These are phyloP conservation scores for Otolemur crassicaudatus DNA, from an alignment of 2,797 vertebrate genomes.

Conservation along the genomic window DNA sequence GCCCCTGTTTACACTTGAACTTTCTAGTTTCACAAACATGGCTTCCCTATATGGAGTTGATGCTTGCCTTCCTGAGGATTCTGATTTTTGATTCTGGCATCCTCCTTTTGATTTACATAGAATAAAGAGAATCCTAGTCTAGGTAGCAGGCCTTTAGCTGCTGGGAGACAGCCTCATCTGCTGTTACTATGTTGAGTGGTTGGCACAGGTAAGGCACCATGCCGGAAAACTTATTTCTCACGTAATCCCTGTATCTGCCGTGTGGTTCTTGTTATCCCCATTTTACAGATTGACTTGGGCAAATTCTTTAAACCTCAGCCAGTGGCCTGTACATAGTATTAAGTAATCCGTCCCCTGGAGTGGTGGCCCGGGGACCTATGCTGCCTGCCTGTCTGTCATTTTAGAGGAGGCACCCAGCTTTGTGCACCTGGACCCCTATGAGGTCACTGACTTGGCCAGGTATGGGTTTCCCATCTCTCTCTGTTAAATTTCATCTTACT, in stretches of 20 bases:
- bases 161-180: not conserved
- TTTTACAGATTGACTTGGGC: not conserved
- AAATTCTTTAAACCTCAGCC: not conserved
- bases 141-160: fast-evolving
- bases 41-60: not conserved
- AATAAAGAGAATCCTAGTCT: not conserved
- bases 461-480: not conserved
- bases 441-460: no score
- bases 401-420: not conserved
- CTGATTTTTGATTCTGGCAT: not conserved
- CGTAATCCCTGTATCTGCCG: not conserved
- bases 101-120: not conserved
- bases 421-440: not conserved
- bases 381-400: not conserved
- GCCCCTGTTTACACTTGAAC: not conserved
- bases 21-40: not conserved
- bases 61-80: not conserved
- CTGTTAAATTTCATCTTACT: not conserved
- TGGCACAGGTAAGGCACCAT: fast-evolving
- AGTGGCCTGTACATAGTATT: not conserved
- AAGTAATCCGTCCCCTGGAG: no score
- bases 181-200: fast-evolving
- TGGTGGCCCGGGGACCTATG: not conserved
- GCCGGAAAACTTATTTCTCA: not conserved
- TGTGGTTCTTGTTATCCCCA: not conserved